Evolutionary conservation across 2,113 vertebrate species (phyloP), one percentile per base, ranked within the genome.

Genomic region (Scytalopus superciliaris): DNA sequence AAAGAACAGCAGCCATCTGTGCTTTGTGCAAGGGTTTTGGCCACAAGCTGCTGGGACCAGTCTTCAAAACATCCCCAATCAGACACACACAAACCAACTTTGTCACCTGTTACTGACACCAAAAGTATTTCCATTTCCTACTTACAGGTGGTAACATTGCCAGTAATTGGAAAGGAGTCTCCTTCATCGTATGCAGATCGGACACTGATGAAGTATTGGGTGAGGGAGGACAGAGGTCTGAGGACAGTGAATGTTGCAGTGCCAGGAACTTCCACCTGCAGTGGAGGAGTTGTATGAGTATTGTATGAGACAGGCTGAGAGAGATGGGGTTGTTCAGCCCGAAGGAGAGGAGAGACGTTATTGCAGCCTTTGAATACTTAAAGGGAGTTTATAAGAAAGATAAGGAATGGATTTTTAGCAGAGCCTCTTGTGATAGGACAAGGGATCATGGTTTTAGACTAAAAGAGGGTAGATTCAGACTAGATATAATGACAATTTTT

Each of bases 131-230:
- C 49, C 1, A 1, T 31, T 47, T n/a, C 80, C 28, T 68, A 97
- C 99, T 98, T 98, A 99, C 99, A 64, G 40, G 99, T 99, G 74
- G 99, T 99, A 91, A 99, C 68, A 8, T 98, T 99, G 75, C 98
- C 98, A 1, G 98, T 99, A 39, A 98, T 97, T 6, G 97, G 92
- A 72, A 98, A 98, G 67, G 99, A 99, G 28, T 98, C 88, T 24
- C 98, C 98, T 94, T 98, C 98, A 1, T 98, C 94, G 22, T 98
- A 98, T 1, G 92, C 77, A 19, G 98, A 98, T 92, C 98, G 98
- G 84, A 99, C 97, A 0, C 98, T 98, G 53, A 99, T 97, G 13
- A 98, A 97, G 60, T 99, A 99, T 30, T 97, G 98, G 14, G 99
- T 99, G 56, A 99, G 97, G 37, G 99, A 99, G 7, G 98, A 98